Base-by-base conservation (phyloP, 2,888 invertebrate genomes). In the Erpobdella octoculata region DNA sequence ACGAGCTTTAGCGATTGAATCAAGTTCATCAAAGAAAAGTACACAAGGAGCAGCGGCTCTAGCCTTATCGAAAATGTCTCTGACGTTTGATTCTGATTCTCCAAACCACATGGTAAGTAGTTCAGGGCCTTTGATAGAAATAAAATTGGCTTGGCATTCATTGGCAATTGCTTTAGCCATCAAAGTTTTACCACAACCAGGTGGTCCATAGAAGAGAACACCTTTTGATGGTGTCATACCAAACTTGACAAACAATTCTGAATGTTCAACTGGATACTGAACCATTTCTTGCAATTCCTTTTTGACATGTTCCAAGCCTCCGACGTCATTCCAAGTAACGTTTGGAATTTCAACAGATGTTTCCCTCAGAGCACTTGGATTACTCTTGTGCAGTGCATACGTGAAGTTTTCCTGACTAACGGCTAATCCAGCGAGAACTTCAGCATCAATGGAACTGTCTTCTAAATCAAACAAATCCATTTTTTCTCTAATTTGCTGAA, bases 101-200 rank as follows among this genome's bases (percentile, higher is more conserved):
- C 98, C 98, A 84, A 99, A 98, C 98, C 98, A 99, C 98, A 99
- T 98, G 67, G 98, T 99, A 73, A 98, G 88, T 77, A 98, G 86
- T 83, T 98, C 98, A 25, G 88, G 88, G 0, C 96, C 98, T 84
- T 99, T 98, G 77, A 99, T 93, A 0, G 95, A 96, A 82, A 98
- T 99, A 85, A 98, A 98, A 85, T 98, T 98, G 36, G 98, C 98
- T 85, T 98, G 98, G 81, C 98, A 99, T 85, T 98, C 98, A 83
- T 98, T 98, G 73, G 98, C 98, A 80, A 98, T 99, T 1, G 98
- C 98, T 77, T 86, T 86, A 58, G 86, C 86, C 74, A 86, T 78
- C 71, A 86, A 78, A 35, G 96, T 96, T 85, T 95, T 95, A 89
- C 83, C 83, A 79, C 83, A 83, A 9, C 83, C 97, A 25, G 97